phyloP scores from a whole-genome alignment of 2,888 invertebrate genomes.

The Diplazon laetatorius region DNA sequence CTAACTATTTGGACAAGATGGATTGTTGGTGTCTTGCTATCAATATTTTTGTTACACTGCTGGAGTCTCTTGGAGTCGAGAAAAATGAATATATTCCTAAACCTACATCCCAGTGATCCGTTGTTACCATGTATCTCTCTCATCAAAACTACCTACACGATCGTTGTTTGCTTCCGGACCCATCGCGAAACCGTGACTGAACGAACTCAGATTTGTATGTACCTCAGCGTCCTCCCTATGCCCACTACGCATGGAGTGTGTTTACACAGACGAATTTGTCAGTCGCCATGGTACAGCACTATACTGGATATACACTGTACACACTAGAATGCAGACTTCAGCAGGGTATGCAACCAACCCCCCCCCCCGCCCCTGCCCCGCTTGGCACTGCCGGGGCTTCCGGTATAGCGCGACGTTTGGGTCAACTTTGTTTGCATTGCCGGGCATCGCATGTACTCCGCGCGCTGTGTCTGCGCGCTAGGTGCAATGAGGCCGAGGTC shows the following conservation, averaged over 20 bases:
- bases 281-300: slow-evolving; percentile 3
- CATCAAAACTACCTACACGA: slow-evolving; percentile 4
- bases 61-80: too few species aligned
- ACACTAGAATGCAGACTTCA: slow-evolving; percentile 44
- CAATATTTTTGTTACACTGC: too few species aligned
- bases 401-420: slow-evolving; percentile 74
- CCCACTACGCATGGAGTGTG: slow-evolving; percentile 20
- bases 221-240: slow-evolving; percentile 27
- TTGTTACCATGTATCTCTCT: neutral
- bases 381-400: slow-evolving; percentile 50
- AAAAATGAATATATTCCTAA: too few species aligned
- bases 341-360: slow-evolving; percentile 27
- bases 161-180: neutral
- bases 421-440: slow-evolving; percentile 81
- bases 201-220: slow-evolving; percentile 37
- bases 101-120: too few species aligned
- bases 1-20: too few species aligned
- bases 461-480: slow-evolving; percentile 59
- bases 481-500: slow-evolving; percentile 33
- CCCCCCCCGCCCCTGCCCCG: too few species aligned
- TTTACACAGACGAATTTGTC: slow-evolving; percentile 37
- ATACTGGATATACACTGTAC: neutral
- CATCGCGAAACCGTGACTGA: slow-evolving; percentile 12
- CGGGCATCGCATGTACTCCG: slow-evolving; percentile 75
- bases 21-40: too few species aligned